A percentile compares a stretch with the other conserved stretches of the same genome.
phyloP scores from a whole-genome alignment of 2,888 invertebrate species.

The Gnatocerus cornutus region DNA sequence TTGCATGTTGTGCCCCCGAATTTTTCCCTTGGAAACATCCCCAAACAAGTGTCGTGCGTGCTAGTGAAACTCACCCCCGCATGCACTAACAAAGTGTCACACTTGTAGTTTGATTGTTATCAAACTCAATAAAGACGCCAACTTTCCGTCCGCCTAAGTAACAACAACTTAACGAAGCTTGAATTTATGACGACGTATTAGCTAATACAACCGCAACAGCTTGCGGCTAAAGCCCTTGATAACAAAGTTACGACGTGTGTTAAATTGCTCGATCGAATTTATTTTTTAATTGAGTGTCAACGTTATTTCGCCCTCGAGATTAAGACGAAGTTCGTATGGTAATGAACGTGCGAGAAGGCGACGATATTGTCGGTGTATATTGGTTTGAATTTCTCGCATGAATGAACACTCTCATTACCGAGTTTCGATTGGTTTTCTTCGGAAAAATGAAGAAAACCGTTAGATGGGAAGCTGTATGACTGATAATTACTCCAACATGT shows the following conservation, averaged over 20 bases:
- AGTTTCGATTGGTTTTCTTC: constrained; percentile 22
- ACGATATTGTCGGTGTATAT: constrained; percentile 24
- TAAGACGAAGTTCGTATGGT: constrained; percentile 16
- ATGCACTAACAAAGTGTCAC: constrained; percentile 45
- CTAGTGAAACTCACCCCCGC: constrained; percentile 10
- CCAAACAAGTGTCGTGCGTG: constrained; percentile 35
- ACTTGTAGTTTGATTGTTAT: constrained; percentile 48
- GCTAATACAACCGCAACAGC: constrained; percentile 27
- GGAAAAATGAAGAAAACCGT: background rate
- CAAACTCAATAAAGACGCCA: constrained; percentile 47
- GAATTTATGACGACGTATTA: constrained; percentile 46
- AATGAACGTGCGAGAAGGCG: constrained; percentile 11
- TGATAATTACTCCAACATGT: background rate
- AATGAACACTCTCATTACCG: constrained; percentile 19
- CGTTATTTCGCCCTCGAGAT: background rate
- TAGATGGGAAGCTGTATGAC: background rate
- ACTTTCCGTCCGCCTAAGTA: constrained; percentile 40
- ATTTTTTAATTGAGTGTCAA: constrained; percentile 28
- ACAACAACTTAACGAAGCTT: constrained; percentile 45
- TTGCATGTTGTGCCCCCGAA: no score
- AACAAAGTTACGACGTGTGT: constrained; percentile 32
- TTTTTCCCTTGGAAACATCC: background rate
- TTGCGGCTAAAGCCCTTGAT: constrained; percentile 25
- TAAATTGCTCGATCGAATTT: constrained; percentile 30
- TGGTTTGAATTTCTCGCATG: constrained; percentile 35